Base-by-base conservation (phyloP, 2,888 invertebrate species). In the Drosophila meridiana region DNA sequence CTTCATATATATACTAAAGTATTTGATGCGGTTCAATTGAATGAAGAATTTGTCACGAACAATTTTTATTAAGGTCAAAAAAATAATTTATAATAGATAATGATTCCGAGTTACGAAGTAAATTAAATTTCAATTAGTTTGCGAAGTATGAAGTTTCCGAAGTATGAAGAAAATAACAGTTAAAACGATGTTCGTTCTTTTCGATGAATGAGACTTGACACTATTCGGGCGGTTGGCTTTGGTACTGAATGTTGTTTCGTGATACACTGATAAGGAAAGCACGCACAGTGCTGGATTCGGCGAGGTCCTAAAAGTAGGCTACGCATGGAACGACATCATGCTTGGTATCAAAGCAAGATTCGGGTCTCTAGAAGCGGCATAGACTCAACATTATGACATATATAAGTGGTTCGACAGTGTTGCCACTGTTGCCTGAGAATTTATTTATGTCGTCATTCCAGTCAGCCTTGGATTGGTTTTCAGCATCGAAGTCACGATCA, bases 301-400 rank as follows among this genome's bases (percentile, higher is more conserved):
- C 20, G 20, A 20, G 2, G 9, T 9, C 43, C 43, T 43, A 45
- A 45, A 50, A 38, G 3, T 43, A 68, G 56, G 50, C 42, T 42
- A 36, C n/a, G 6, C n/a, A 14, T 38, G 57, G 13, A 13, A 7
- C 11, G n/a, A 9, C 3, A 13, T 36, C 9, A 32, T 40, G 5
- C 8, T n/a, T 4, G 4, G 6, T 43, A n/a, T 5, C 5, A 30
- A 2, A 13, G 34, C 4, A 26, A 32, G 11, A 9, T 11, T 36
- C 9, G 34, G 53, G 26, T 36, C 3, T 28, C 20, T 53, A 30
- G 6, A 28, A 14, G 34, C 28, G 11, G n/a, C 45, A 45, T 6
- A 64, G 3, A 45, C n/a, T 4, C 0, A 52, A 11, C 3, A 63
- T 20, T 4, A 53, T 4, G 11, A 5, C 14, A n/a, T 8, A 45